Evolutionary conservation across 1,140 invertebrate genomes (phyloP), one percentile per base, ranked within the genome.

Genomic region (Chironomus striatipennis): DNA sequence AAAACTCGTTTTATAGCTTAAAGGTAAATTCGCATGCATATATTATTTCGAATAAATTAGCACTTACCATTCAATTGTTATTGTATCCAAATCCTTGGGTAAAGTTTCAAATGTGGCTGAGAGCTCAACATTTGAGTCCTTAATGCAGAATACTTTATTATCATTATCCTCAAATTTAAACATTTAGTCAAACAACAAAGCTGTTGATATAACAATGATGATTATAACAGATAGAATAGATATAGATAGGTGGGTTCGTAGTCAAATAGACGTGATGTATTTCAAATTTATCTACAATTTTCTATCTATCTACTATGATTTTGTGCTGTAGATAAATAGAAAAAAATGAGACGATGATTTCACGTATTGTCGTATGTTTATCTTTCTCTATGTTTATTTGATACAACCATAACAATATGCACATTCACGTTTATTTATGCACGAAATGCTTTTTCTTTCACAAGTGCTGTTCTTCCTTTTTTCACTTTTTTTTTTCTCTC

Each of bases 31-130:
- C 2, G 24, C 24, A 34, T 34, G 1, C 24, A 34, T 34, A 34
- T 5, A 34, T 34, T 34, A 34, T 34, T 34, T 34, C 24, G 24
- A 34, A 1, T 34, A 34, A 34, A 70, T 17, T 18, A 70, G 18
- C n/a, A 70, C 65, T 70, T 17, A 70, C 65, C 65, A 70, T 70
- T 70, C 65, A 21, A 70, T 70, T 21, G 65, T 70, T 70, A 70
- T 70, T 18, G 65, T 70, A 12, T 70, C 65, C 65, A 70, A 70
- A 70, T 70, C 65, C 65, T 18, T 70, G 9, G 65, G 65, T 70
- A 70, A 70, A 20, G 65, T 21, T 70, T 70, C 65, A 70, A 70
- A 70, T 70, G 65, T 70, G 9, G 65, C 65, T 70, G 65, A 70
- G 18, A 70, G 65, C 65, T 70, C 65, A 17, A 70, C 65, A 70